Percentiles rank a stretch among this genome's conserved stretches.
Conservation (phyloP, 2,888 invertebrate species). For the Stictocephala bisonia region DNA sequence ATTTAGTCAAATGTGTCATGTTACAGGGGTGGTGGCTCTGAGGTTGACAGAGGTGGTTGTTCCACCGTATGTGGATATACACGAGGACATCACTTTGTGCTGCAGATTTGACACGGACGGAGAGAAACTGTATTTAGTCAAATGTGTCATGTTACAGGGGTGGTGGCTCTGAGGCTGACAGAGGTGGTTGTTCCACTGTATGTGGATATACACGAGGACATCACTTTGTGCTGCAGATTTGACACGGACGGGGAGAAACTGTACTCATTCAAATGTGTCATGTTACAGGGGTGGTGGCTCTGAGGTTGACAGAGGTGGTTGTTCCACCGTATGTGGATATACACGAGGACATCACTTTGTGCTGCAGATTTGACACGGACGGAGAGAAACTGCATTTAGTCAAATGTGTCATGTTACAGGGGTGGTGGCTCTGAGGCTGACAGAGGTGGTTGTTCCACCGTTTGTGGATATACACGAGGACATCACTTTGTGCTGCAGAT, state of each 20-base stretch:
- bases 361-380: slow-evolving; percentile 56
- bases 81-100: slow-evolving; percentile 53
- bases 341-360: slow-evolving; percentile 54
- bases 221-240: slow-evolving; percentile 56
- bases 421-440: slow-evolving; percentile 52
- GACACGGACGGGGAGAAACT: slow-evolving; percentile 54
- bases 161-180: slow-evolving; percentile 53
- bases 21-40: slow-evolving; percentile 52
- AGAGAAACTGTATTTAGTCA: slow-evolving; percentile 58
- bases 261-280: slow-evolving; percentile 59
- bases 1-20: slow-evolving; percentile 59
- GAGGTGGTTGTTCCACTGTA: slow-evolving; percentile 55
- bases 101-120: slow-evolving; percentile 57
- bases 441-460: slow-evolving; percentile 54
- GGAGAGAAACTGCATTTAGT: slow-evolving; percentile 57
- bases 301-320: slow-evolving; percentile 53
- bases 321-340: slow-evolving; percentile 57
- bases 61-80: slow-evolving; percentile 56
- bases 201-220: slow-evolving; percentile 56
- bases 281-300: slow-evolving; percentile 50
- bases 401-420: slow-evolving; percentile 56
- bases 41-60: slow-evolving; percentile 55
- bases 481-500: slow-evolving; percentile 56
- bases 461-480: slow-evolving; percentile 56
- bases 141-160: slow-evolving; percentile 54